A percentile compares a stretch with the other conserved stretches of the same genome.
These are phyloP conservation scores for Grallaria varia DNA, from an alignment of 2,113 vertebrate species.

Conservation along the genomic window DNA sequence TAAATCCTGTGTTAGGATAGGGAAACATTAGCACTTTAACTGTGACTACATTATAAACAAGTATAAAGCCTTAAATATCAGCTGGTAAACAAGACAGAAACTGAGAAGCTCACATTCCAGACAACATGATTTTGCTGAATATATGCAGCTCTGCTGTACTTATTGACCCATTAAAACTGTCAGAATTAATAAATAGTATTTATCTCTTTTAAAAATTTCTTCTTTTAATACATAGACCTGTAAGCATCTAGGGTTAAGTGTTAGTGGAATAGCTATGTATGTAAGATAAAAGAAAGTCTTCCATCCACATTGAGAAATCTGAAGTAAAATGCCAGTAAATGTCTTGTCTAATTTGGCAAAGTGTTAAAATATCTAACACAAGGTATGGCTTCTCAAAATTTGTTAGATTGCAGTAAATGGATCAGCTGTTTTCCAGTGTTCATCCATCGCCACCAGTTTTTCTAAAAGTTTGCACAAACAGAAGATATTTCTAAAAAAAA, in stretches of 20 bases:
- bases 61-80: not conserved
- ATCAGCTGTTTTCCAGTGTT: not conserved
- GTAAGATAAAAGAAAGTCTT: not conserved
- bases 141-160: not conserved
- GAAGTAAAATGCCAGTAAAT: not conserved
- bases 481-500: not conserved
- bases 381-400: not conserved
- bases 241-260: not conserved
- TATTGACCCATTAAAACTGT: not conserved
- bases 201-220: not conserved
- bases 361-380: not conserved
- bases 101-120: not conserved
- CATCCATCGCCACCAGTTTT: not conserved
- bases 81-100: not conserved
- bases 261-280: not conserved
- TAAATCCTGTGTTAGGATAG: not conserved
- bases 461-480: not conserved
- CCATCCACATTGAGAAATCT: not conserved
- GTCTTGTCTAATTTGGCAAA: not conserved
- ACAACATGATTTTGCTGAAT: not conserved
- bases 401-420: not conserved
- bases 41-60: not conserved
- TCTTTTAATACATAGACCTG: not conserved
- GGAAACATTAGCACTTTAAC: not conserved
- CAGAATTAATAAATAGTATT: not conserved